Evolutionary conservation across 2,888 invertebrate genomes (phyloP), one percentile per base, ranked within the genome.

Genomic region (Tachystola acroxantha): DNA sequence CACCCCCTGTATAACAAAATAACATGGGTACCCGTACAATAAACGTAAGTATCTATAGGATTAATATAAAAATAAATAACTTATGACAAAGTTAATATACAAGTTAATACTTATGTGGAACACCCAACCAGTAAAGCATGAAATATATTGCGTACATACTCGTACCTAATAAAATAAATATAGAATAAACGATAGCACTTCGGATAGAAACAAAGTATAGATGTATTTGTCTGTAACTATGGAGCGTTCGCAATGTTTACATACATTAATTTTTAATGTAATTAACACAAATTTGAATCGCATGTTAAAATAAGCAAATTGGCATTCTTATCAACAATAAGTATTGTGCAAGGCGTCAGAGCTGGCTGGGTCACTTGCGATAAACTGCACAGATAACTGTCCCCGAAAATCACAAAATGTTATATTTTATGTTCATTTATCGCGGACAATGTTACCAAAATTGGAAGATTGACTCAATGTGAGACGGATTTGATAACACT

Each of bases 331-430:
- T 78, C 77, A 58, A 43, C 53, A 59, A 46, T 47, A 57, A 57
- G 50, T 57, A 64, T 75, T 81, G 77, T 78, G 77, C 76, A 80
- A 80, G 72, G 64, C 61, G 60, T 61, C 56, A 52, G 29, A 40
- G 41, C 50, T 43, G 53, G 56, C 53, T 64, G 68, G 78, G 80
- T 79, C 79, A 78, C 35, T 44, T 30, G 42, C 48, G 80, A 81
- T 82, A 82, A 82, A 73, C 78, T 60, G 46, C 16, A 41, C 43
- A 44, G 77, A 82, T 79, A 55, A 27, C 27, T 36, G 40, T 41
- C 53, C 43, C 46, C 55, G 51, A 66, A 69, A 72, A 66, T 63
- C 64, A 67, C 63, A 57, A 60, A 59, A 57, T 59, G 40, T 58
- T 51, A 55, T 61, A 55, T 61, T 64, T 64, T 71, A 67, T 52